A percentile compares a stretch with the other conserved stretches of the same genome.
These are phyloP conservation scores for Tetraodon nigroviridis DNA, from an alignment of 2,113 vertebrate genomes.

Conservation along the genomic window DNA sequence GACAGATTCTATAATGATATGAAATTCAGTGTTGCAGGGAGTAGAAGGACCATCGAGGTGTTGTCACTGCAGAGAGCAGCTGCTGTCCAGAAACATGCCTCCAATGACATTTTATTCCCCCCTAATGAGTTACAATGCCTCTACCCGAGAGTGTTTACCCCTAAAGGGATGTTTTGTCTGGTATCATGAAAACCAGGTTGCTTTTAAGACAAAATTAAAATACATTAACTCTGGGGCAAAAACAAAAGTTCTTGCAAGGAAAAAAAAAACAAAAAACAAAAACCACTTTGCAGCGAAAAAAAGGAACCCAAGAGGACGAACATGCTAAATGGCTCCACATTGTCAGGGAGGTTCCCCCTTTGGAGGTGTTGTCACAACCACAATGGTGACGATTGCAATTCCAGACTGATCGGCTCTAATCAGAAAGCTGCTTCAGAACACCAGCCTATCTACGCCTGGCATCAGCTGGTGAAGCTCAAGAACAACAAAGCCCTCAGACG, in stretches of 20 bases:
- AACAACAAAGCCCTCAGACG: conserved; percentile 14
- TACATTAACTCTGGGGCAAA: too few relatives aligned
- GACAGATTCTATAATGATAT: background rate
- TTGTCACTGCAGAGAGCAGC: conserved; percentile 37
- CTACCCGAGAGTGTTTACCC: conserved; percentile 49
- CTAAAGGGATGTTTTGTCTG: conserved; percentile 46
- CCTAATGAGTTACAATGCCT: conserved; percentile 44
- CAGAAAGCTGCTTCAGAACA: conserved; percentile 21
- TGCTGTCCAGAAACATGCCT: conserved; percentile 57
- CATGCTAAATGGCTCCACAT: background rate
- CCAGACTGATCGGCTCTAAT: conserved; percentile 32
- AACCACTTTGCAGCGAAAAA: conserved; percentile 19
- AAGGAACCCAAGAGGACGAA: conserved; percentile 12
- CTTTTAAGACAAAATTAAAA: too few relatives aligned
- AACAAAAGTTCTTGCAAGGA: too few relatives aligned
- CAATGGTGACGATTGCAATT: conserved; percentile 30
- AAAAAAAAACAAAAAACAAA: background rate
- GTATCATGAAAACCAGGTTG: background rate
- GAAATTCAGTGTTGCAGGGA: background rate
- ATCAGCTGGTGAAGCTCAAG: conserved; percentile 2
- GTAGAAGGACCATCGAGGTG: background rate
- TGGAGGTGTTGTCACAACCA: conserved; percentile 10
- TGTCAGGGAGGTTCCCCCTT: conserved; percentile 40
- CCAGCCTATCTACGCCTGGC: conserved; percentile 43
- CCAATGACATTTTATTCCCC: conserved; percentile 49